Conservation (phyloP, 2,113 vertebrate species). For the Carollia perspicillata region DNA sequence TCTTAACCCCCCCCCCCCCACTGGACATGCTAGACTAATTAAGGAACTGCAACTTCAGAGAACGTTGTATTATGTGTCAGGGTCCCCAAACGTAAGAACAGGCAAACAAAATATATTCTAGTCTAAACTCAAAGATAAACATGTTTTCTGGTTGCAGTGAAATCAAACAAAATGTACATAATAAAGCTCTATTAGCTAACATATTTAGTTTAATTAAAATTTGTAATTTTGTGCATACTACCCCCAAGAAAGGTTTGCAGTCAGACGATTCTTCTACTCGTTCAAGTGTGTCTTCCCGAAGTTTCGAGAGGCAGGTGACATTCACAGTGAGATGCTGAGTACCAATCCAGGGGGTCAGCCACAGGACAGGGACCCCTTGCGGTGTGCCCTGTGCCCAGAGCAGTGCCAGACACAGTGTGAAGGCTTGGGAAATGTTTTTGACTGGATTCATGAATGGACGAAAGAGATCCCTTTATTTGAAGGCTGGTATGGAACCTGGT, state of each 20-base stretch:
- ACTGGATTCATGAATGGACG: neutral
- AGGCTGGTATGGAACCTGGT: neutral
- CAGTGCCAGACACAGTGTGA: neutral
- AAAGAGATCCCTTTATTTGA: neutral
- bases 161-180: neutral
- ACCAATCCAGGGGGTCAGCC: neutral
- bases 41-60: neutral
- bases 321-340: neutral
- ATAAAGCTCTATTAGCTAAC: neutral
- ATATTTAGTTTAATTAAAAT: neutral
- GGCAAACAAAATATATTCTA: neutral
- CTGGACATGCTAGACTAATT: neutral
- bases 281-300: neutral
- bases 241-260: neutral
- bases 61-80: neutral
- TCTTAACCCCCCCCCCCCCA: neutral
- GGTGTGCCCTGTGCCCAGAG: neutral
- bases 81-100: neutral
- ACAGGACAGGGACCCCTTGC: too few species aligned
- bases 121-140: conserved; percentile 37
- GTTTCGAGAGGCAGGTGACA: neutral
- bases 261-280: neutral
- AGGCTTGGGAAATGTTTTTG: neutral
- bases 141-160: neutral
- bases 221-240: neutral